Conservation (phyloP, 2,888 invertebrate genomes). For the Hydropsyche betteni region DNA sequence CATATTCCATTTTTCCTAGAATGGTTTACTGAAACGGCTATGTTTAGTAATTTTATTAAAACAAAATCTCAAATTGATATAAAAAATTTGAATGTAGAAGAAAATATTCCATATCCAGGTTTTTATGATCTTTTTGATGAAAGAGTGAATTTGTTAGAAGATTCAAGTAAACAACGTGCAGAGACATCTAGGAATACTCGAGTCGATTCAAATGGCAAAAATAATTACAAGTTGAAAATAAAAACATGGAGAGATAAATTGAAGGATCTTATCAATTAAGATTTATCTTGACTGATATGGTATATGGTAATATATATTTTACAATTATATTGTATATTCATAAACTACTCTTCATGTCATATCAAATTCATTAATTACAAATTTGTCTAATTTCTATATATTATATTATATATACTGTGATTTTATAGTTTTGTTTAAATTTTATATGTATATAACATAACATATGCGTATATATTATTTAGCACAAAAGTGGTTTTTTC, state of each 20-base stretch:
- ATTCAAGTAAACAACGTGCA: slow-evolving; percentile 53
- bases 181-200: slow-evolving; percentile 50
- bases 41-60: slow-evolving; percentile 81
- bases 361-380: no score
- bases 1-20: slow-evolving; percentile 79
- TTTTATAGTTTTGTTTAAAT: no score
- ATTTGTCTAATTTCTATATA: no score
- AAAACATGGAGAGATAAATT: slow-evolving; percentile 60
- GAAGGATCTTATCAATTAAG: slow-evolving; percentile 60
- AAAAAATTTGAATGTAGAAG: slow-evolving; percentile 54
- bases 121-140: slow-evolving; percentile 63
- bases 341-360: no score
- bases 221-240: slow-evolving; percentile 63
- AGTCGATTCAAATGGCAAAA: slow-evolving; percentile 52
- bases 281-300: no score
- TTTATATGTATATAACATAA: no score
- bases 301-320: no score
- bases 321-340: no score
- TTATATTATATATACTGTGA: no score
- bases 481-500: no score
- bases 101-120: slow-evolving; percentile 60
- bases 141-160: slow-evolving; percentile 53
- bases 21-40: slow-evolving; percentile 88
- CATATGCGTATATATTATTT: no score
- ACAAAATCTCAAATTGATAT: slow-evolving; percentile 57